A percentile compares a stretch with the other conserved stretches of the same genome.
Conservation (phyloP, 2,888 invertebrate species). For the Dicycla oo region DNA sequence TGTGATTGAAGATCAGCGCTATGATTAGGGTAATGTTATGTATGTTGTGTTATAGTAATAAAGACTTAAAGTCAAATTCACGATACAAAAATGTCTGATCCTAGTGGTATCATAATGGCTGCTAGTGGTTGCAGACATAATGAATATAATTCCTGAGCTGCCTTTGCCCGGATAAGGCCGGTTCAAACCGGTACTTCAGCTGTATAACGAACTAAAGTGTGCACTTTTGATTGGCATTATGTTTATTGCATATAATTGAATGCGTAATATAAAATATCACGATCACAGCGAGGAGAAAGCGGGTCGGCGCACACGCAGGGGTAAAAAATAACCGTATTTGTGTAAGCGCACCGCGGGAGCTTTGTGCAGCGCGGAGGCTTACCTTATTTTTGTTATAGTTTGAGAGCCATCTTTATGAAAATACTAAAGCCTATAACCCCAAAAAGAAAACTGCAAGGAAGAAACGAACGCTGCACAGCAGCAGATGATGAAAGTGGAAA, state of each 20-base stretch:
- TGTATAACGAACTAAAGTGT: conserved; percentile 22
- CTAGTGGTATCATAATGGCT: not conserved
- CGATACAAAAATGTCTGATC: not conserved
- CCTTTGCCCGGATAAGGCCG: not conserved
- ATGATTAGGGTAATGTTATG: not conserved
- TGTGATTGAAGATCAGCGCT: not conserved
- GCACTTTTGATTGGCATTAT: conserved; percentile 40
- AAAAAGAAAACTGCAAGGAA: not conserved
- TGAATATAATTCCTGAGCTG: not conserved
- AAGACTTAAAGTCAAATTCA: not conserved
- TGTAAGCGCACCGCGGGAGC: conserved; percentile 44
- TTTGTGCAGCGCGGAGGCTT: conserved; percentile 26
- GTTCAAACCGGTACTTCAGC: conserved; percentile 1
- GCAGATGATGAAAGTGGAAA: not conserved
- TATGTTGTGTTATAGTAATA: too few species aligned
- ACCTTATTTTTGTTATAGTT: conserved; percentile 22
- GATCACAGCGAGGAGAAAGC: conserved; percentile 60
- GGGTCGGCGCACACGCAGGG: conserved; percentile 52
- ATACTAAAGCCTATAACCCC: not conserved
- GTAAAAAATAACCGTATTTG: conserved; percentile 65
- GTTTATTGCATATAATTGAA: conserved; percentile 43
- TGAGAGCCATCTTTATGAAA: not conserved
- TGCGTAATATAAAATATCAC: conserved; percentile 53
- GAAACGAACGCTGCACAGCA: not conserved
- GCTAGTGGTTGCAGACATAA: not conserved